Evolutionary conservation across 2,113 vertebrate species (phyloP).

Genomic region (Megalops atlanticus): DNA sequence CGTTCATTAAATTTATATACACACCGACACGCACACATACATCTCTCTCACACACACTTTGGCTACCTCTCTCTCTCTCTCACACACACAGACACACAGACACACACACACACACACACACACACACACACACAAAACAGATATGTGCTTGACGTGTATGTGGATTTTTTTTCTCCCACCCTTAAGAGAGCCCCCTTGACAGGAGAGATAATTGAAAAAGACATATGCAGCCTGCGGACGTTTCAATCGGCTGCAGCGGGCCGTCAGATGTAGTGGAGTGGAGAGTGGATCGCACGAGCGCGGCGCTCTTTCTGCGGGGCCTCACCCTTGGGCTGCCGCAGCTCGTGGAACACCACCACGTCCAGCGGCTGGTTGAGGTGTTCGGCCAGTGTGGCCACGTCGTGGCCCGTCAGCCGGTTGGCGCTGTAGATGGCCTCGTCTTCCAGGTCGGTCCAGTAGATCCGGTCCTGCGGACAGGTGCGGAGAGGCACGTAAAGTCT

Average conservation of each 20-base stretch:
- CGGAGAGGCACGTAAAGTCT: too few relatives aligned
- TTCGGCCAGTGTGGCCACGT: constrained; percentile 84
- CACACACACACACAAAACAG: neutral
- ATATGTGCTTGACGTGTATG: neutral
- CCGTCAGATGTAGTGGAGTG: neutral
- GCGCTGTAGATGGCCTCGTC: constrained; percentile 94
- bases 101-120: constrained; percentile 12
- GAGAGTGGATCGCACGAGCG: neutral
- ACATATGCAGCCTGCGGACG: neutral
- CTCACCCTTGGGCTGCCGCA: constrained; percentile 90
- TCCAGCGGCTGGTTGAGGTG: constrained; percentile 95
- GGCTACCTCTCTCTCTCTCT: neutral
- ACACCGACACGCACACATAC: constrained; percentile 27
- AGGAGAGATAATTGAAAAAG: neutral
- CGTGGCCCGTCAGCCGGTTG: constrained; percentile 85
- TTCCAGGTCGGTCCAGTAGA: constrained; percentile 96
- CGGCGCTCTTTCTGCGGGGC: neutral
- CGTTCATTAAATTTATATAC: neutral
- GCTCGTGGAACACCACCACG: constrained; percentile 91
- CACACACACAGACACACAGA: neutral
- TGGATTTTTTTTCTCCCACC: neutral
- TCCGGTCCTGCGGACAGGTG: constrained; percentile 76
- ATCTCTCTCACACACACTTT: neutral
- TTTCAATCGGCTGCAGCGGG: neutral
- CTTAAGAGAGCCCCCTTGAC: neutral